phyloP scores from a whole-genome alignment of 2,888 invertebrate genomes.

The Carterocephalus palaemon region DNA sequence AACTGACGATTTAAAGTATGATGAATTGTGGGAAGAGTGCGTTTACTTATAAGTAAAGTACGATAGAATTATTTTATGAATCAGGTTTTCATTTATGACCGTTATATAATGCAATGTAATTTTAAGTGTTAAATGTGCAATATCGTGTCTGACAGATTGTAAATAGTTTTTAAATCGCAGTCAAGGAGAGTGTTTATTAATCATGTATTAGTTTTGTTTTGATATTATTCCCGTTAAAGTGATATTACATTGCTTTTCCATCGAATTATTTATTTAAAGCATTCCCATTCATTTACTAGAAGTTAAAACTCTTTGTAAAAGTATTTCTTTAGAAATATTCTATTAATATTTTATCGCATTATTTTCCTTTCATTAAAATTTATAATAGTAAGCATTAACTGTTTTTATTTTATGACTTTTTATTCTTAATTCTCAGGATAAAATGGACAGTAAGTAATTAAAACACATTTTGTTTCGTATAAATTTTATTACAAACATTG shows the following conservation, averaged over 20 bases:
- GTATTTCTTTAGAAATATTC: slow-evolving; percentile 66
- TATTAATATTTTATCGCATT: slow-evolving; percentile 75
- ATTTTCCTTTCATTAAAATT: slow-evolving; percentile 73
- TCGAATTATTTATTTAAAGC: slow-evolving; percentile 68
- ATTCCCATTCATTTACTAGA: slow-evolving; percentile 62
- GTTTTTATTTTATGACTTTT: slow-evolving; percentile 33
- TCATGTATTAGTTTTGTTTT: slow-evolving; percentile 45
- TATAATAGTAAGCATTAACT: slow-evolving; percentile 42
- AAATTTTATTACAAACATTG: slow-evolving; percentile 77
- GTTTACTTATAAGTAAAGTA: slow-evolving; percentile 37
- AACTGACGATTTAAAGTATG: slow-evolving; percentile 6
- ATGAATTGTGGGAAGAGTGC: slow-evolving; percentile 13
- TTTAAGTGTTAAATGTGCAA: slow-evolving; percentile 76
- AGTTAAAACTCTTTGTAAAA: slow-evolving; percentile 57
- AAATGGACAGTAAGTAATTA: slow-evolving; percentile 32
- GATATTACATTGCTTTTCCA: slow-evolving; percentile 51
- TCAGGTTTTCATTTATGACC: slow-evolving; percentile 23
- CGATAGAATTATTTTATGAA: slow-evolving; percentile 24
- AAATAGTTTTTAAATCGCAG: slow-evolving; percentile 49
- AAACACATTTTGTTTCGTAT: slow-evolving; percentile 60
- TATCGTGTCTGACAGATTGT: slow-evolving; percentile 58
- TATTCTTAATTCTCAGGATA: neutral
- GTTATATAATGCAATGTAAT: slow-evolving; percentile 57
- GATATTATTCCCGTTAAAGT: slow-evolving; percentile 46
- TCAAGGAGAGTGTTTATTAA: slow-evolving; percentile 40